A percentile compares a stretch with the other conserved stretches of the same genome.
These are phyloP conservation scores for Gymnodraco acuticeps DNA, from an alignment of 2,797 vertebrate genomes.

Conservation along the genomic window DNA sequence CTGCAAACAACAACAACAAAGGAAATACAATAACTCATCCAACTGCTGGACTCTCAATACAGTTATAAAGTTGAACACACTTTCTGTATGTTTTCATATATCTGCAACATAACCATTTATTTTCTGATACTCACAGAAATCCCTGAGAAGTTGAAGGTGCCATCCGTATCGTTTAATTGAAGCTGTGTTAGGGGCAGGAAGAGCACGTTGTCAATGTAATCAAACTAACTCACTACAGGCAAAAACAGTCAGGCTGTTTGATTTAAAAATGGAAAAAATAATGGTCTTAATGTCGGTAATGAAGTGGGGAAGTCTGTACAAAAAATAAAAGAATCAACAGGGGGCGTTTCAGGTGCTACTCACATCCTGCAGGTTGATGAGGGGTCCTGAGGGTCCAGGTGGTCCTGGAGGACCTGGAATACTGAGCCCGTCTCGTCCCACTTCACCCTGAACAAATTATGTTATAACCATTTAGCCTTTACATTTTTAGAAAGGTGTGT, in stretches of 20 bases:
- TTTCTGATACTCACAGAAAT: slow-evolving; percentile 85
- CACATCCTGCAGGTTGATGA: slow-evolving; percentile 84
- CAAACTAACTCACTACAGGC: background rate
- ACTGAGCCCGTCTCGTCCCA: slow-evolving; percentile 85
- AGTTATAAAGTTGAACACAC: too few relatives aligned
- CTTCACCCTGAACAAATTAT: slow-evolving; percentile 86
- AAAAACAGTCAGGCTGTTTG: too few relatives aligned
- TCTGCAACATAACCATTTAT: background rate
- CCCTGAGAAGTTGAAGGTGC: slow-evolving; percentile 87
- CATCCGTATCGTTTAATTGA: slow-evolving; percentile 89
- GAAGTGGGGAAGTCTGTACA: too few relatives aligned
- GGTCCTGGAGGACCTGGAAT: slow-evolving; percentile 88
- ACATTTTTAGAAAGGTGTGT: background rate
- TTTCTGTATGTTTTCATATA: too few relatives aligned
- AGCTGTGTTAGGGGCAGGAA: slow-evolving; percentile 76
- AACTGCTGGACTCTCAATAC: too few relatives aligned
- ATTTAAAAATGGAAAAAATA: too few relatives aligned
- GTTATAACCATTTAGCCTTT: background rate
- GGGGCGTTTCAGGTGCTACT: slow-evolving; percentile 41
- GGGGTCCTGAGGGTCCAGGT: slow-evolving; percentile 89
- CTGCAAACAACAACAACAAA: slow-evolving; percentile 79
- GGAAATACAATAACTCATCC: background rate
- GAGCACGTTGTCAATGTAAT: background rate
- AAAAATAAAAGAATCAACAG: too few relatives aligned
- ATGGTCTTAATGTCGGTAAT: too few relatives aligned